Conservation (phyloP, 2,888 invertebrate genomes). For the Pristionchus japonicus region DNA sequence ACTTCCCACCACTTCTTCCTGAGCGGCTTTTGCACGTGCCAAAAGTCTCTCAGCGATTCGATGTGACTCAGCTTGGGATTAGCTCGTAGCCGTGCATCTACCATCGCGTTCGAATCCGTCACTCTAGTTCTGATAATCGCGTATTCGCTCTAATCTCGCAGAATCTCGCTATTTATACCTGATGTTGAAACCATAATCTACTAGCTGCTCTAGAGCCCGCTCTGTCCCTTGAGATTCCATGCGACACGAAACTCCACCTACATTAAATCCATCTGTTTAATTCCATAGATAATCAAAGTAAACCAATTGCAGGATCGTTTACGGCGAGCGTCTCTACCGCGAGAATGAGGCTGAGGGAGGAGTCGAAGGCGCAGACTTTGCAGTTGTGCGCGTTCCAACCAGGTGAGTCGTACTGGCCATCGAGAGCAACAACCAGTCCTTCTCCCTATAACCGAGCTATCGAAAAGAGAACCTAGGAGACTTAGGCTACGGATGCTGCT, state of each 20-base stretch:
- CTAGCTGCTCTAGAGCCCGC: not conserved
- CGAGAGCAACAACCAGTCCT: not conserved
- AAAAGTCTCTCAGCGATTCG: not conserved
- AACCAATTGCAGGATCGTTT: not conserved
- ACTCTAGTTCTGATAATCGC: not conserved
- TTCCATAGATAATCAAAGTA: not conserved
- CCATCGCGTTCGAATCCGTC: not conserved
- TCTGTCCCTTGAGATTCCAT: not conserved
- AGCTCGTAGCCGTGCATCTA: not conserved
- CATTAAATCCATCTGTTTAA: not conserved
- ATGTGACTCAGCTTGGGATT: not conserved
- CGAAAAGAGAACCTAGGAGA: not conserved
- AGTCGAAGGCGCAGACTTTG: not conserved
- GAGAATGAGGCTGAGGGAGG: not conserved
- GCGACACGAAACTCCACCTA: not conserved
- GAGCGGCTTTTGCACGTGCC: not conserved
- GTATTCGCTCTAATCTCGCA: not conserved
- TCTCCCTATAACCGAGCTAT: not conserved
- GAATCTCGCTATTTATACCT: not conserved
- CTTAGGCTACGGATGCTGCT: not conserved
- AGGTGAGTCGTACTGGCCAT: not conserved
- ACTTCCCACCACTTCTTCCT: not conserved
- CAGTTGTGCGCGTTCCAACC: not conserved
- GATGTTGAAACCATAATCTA: not conserved
- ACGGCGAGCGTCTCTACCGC: not conserved